Evolutionary conservation across 2,113 vertebrate genomes (phyloP).

Genomic region (Hippoglossus stenolepis): DNA sequence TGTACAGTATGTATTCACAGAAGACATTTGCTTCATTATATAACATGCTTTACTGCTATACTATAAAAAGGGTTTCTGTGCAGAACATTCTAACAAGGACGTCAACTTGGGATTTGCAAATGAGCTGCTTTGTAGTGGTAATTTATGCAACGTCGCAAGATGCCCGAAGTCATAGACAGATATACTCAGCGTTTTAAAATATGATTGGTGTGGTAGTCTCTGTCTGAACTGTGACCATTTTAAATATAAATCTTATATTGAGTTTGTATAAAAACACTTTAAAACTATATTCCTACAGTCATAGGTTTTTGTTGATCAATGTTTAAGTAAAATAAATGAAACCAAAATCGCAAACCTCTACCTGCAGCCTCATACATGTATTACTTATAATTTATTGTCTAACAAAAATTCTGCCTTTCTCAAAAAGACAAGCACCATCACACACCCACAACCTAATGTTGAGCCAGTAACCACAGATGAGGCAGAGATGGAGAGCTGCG

Average conservation of each 20-base stretch:
- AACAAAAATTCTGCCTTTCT: not conserved
- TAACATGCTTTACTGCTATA: not conserved
- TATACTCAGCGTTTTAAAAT: not conserved
- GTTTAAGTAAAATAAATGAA: no score
- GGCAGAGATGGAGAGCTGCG: not conserved
- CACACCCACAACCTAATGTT: conserved; percentile 12
- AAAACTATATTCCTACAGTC: not conserved
- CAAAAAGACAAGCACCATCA: conserved; percentile 7
- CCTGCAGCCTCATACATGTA: not conserved
- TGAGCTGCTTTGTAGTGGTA: no score
- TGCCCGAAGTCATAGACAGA: not conserved
- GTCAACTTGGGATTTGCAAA: not conserved
- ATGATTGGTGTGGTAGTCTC: not conserved
- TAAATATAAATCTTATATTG: no score
- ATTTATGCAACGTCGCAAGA: no score
- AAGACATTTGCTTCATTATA: conserved; percentile 10
- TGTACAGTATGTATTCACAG: not conserved
- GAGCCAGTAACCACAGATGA: conserved; percentile 15
- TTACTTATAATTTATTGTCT: not conserved
- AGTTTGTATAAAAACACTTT: not conserved
- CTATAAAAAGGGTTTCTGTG: not conserved
- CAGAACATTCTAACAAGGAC: not conserved
- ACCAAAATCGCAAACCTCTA: not conserved
- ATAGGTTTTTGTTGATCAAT: not conserved
- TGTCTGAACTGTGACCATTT: not conserved